These are phyloP conservation scores for Penelope pileata DNA, from an alignment of 2,113 vertebrate species.

Conservation along the genomic window DNA sequence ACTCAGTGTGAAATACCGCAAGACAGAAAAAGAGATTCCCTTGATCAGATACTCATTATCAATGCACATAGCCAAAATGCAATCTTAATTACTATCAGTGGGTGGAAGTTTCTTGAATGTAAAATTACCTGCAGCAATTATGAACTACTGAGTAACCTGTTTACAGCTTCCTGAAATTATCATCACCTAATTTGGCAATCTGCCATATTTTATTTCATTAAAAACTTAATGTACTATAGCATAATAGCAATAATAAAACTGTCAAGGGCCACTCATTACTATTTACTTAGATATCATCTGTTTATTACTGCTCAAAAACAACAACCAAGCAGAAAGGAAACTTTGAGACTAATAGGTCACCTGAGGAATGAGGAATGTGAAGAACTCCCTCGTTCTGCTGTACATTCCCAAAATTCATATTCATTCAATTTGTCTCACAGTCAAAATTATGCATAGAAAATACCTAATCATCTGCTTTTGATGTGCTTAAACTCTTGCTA, in stretches of 20 bases:
- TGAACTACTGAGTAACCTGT: constrained; percentile 44
- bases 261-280: constrained; percentile 41
- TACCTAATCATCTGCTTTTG: background rate
- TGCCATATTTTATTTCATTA: constrained; percentile 66
- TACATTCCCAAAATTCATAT: background rate
- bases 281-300: constrained; percentile 38
- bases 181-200: constrained; percentile 61
- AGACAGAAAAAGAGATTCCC: constrained; percentile 5
- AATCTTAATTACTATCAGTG: constrained; percentile 58
- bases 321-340: constrained; percentile 17
- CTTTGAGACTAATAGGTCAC: background rate
- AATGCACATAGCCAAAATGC: constrained; percentile 3
- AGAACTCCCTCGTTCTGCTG: background rate
- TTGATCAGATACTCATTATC: constrained; percentile 45
- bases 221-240: constrained; percentile 57
- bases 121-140: constrained; percentile 71
- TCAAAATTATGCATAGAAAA: background rate
- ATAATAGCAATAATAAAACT: constrained; percentile 60
- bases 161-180: constrained; percentile 67
- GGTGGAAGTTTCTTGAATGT: constrained; percentile 61
- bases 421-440: background rate
- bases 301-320: background rate
- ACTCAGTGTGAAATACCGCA: background rate
- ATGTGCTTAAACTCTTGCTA: background rate
- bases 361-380: background rate